Conservation (phyloP, 2,797 vertebrate species). For the Xenopus petersii region DNA sequence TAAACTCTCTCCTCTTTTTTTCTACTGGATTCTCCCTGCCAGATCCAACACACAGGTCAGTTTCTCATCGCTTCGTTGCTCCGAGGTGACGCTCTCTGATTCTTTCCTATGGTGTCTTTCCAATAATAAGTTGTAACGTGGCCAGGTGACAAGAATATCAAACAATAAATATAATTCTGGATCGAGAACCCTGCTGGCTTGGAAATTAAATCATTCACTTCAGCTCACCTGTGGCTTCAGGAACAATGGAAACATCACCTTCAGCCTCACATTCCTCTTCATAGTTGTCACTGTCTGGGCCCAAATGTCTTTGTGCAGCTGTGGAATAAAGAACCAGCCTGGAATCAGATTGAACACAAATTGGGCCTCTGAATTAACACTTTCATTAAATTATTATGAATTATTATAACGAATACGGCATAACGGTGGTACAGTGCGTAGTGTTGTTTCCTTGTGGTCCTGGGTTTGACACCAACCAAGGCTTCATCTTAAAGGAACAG, state of each 20-base stretch:
- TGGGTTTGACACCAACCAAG: no score
- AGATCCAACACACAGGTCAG: not conserved
- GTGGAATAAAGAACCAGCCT: not conserved
- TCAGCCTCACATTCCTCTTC: not conserved
- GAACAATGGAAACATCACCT: conserved; percentile 2
- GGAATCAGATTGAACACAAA: no score
- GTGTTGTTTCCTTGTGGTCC: no score
- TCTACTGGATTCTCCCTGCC: not conserved
- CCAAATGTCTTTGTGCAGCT: not conserved
- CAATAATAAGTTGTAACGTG: not conserved
- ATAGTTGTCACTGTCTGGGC: not conserved
- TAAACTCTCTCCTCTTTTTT: not conserved
- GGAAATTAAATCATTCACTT: not conserved
- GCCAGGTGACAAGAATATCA: not conserved
- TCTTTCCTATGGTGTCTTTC: not conserved
- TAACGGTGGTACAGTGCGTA: no score
- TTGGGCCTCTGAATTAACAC: no score
- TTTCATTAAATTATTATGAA: no score
- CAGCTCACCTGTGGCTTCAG: not conserved
- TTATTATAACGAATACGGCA: no score
- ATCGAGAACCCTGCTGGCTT: not conserved
- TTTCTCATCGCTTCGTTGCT: not conserved
- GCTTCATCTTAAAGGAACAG: no score
- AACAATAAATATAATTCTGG: not conserved
- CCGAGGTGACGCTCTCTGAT: not conserved